Conservation (phyloP, 2,888 invertebrate species). For the Lycocerus yunnanus region DNA sequence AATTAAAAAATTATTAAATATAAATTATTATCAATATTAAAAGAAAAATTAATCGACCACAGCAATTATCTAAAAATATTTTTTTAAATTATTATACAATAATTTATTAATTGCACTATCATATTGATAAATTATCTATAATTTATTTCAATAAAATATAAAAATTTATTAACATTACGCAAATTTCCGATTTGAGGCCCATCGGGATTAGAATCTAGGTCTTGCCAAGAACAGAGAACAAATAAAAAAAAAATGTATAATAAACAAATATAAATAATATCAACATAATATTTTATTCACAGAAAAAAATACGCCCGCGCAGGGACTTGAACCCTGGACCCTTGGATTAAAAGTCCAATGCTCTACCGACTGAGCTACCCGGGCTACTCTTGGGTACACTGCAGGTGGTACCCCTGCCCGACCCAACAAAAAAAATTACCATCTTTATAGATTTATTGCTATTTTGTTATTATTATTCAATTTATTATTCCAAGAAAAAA, state of each 20-base stretch:
- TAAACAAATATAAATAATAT: too few relatives aligned
- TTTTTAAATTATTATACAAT: neutral
- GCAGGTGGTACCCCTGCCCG: too few relatives aligned
- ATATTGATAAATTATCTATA: neutral
- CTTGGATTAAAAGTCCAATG: constrained; percentile 79
- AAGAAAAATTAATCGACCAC: neutral
- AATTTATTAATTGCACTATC: neutral
- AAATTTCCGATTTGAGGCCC: neutral
- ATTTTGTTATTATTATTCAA: neutral
- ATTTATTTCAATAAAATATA: neutral
- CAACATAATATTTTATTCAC: too few relatives aligned
- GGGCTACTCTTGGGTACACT: constrained; percentile 57
- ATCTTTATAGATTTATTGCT: neutral
- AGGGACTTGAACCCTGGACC: constrained; percentile 81
- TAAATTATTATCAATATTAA: neutral
- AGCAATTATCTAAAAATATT: neutral
- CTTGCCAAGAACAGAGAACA: too few relatives aligned
- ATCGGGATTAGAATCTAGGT: neutral
- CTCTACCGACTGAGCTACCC: constrained; percentile 78
- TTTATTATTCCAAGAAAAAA: too few relatives aligned
- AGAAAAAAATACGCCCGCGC: constrained; percentile 64
- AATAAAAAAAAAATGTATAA: too few relatives aligned
- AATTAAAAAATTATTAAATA: neutral
- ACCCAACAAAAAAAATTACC: neutral
- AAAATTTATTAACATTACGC: neutral